phyloP scores from a whole-genome alignment of 2,797 vertebrate species.

The Rhinella marina region DNA sequence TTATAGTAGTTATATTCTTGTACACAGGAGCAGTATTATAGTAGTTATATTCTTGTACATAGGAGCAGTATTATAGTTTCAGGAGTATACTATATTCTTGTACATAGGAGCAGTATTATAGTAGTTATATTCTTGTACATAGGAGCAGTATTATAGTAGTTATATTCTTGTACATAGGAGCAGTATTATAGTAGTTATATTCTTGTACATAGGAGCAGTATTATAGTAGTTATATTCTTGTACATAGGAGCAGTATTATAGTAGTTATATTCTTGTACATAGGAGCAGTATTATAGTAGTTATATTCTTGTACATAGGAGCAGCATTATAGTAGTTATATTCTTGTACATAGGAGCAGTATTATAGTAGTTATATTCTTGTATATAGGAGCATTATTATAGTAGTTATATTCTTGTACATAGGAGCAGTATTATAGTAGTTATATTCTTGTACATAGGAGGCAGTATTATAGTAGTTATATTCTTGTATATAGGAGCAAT shows the following conservation, averaged over 20 bases:
- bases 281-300: conserved; percentile 15
- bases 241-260: background rate
- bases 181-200: conserved; percentile 3
- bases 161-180: background rate
- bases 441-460: conserved; percentile 8
- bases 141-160: background rate
- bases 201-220: background rate
- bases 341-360: background rate
- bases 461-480: background rate
- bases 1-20: conserved; percentile 20
- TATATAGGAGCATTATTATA: background rate
- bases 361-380: conserved; percentile 20
- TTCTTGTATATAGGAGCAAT: background rate
- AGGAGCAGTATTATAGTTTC: background rate
- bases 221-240: conserved; percentile 5
- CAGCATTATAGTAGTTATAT: conserved; percentile 15
- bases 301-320: conserved; percentile 2
- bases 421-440: conserved; percentile 1
- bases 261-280: background rate
- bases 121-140: background rate
- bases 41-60: conserved; percentile 15
- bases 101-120: background rate
- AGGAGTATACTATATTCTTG: background rate
- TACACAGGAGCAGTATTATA: background rate
- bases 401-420: conserved; percentile 1